A percentile compares a stretch with the other conserved stretches of the same genome.
phyloP scores from a whole-genome alignment of 64 coral and sea anemone species.

The Stichodactyla mertensii region DNA sequence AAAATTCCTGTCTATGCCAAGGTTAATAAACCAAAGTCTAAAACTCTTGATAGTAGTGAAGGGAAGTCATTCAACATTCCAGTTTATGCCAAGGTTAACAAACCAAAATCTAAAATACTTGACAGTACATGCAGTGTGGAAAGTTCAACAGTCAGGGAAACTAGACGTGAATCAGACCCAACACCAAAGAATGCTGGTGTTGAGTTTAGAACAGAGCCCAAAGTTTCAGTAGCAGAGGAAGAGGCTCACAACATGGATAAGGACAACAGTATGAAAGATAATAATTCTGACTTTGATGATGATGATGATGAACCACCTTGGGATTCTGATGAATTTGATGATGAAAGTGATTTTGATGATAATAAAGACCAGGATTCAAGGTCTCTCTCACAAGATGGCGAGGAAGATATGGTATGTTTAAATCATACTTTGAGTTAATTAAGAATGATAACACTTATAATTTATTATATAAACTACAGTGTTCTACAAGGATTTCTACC shows the following conservation, averaged over 20 bases:
- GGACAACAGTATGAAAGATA: neutral
- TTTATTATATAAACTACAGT: no score
- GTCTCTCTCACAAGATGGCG: neutral
- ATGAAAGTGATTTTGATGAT: slow-evolving; percentile 15
- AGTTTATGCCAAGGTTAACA: no score
- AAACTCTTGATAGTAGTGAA: no score
- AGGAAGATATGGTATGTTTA: neutral
- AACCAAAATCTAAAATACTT: no score
- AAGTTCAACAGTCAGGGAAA: neutral
- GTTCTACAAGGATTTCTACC: no score
- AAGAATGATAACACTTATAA: no score
- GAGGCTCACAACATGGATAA: neutral
- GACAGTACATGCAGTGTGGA: neutral
- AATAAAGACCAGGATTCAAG: neutral
- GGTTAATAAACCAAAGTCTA: no score
- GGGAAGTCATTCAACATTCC: neutral
- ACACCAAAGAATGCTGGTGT: neutral
- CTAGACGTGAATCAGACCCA: slow-evolving; percentile 9
- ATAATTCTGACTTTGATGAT: neutral
- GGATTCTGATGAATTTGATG: slow-evolving; percentile 24
- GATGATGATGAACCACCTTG: neutral
- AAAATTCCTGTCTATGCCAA: no score
- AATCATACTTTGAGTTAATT: neutral
- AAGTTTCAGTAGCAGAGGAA: neutral
- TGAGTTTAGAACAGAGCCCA: neutral